These are phyloP conservation scores for Elephas maximus DNA, from an alignment of 2,113 vertebrate species.

Conservation along the genomic window DNA sequence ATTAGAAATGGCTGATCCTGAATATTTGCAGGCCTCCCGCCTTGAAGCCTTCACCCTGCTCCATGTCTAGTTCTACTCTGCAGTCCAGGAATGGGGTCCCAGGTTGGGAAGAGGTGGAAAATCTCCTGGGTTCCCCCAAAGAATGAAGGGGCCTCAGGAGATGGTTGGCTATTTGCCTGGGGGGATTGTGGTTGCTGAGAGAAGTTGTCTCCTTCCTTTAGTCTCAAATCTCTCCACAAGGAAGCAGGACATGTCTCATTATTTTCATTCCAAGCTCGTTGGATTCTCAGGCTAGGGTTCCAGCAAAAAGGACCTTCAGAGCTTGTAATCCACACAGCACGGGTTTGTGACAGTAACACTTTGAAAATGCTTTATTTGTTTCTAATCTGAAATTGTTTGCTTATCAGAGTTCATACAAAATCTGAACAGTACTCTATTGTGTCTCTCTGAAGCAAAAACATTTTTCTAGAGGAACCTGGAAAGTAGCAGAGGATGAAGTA, in stretches of 20 bases:
- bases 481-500: background rate
- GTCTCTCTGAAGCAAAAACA: background rate
- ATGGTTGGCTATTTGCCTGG: background rate
- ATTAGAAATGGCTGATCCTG: background rate
- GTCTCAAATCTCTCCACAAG: background rate
- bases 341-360: background rate
- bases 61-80: background rate
- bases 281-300: background rate
- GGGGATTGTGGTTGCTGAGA: background rate
- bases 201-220: background rate
- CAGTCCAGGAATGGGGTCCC: background rate
- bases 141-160: background rate
- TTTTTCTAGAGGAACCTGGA: background rate
- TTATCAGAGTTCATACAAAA: background rate
- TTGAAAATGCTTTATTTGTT: background rate
- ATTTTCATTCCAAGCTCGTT: background rate
- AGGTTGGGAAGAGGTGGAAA: background rate
- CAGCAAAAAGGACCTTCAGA: background rate
- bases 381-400: conserved; percentile 4
- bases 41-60: background rate
- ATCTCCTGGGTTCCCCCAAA: accelerated
- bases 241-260: background rate
- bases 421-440: background rate
- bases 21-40: background rate
- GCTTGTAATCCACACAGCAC: background rate